These are phyloP conservation scores for Tetragonula clypearis DNA, from an alignment of 1,140 invertebrate species.

Conservation along the genomic window DNA sequence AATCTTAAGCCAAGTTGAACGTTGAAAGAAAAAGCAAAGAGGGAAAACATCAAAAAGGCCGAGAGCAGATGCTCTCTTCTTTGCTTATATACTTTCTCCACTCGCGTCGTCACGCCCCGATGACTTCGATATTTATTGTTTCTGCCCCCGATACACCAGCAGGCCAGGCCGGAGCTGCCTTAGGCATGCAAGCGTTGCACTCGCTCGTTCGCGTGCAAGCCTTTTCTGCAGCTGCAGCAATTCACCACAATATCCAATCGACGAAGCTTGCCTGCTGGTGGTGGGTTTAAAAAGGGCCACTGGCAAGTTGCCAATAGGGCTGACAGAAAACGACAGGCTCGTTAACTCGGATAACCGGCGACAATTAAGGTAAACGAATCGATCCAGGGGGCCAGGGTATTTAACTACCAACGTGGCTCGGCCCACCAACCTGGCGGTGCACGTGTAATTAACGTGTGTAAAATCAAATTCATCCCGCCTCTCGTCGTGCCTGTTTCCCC, in stretches of 20 bases:
- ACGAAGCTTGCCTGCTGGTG: slow-evolving; percentile 53
- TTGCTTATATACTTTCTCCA: no score
- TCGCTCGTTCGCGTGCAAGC: slow-evolving; percentile 19
- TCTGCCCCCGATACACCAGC: neutral
- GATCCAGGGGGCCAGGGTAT: slow-evolving; percentile 59
- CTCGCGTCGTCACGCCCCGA: neutral
- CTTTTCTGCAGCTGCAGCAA: slow-evolving; percentile 49
- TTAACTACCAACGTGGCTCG: slow-evolving; percentile 53
- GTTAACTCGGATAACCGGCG: slow-evolving; percentile 68
- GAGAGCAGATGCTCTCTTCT: neutral
- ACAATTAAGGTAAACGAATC: slow-evolving; percentile 70
- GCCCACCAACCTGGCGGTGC: slow-evolving; percentile 1
- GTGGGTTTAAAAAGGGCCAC: slow-evolving; percentile 62
- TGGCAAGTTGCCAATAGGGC: slow-evolving; percentile 69
- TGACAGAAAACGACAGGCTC: slow-evolving; percentile 66
- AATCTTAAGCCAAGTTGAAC: neutral
- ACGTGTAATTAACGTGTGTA: slow-evolving; percentile 40
- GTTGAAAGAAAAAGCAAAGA: no score
- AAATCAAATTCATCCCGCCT: slow-evolving; percentile 37
- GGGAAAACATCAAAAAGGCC: neutral
- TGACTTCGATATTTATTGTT: slow-evolving; percentile 38
- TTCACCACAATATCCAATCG: slow-evolving; percentile 69
- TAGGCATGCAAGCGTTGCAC: slow-evolving; percentile 7
- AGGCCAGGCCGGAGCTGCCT: neutral
- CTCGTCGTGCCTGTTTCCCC: neutral